Evolutionary conservation across 2,888 invertebrate genomes (phyloP).

Genomic region (Caenorhabditis sp.): DNA sequence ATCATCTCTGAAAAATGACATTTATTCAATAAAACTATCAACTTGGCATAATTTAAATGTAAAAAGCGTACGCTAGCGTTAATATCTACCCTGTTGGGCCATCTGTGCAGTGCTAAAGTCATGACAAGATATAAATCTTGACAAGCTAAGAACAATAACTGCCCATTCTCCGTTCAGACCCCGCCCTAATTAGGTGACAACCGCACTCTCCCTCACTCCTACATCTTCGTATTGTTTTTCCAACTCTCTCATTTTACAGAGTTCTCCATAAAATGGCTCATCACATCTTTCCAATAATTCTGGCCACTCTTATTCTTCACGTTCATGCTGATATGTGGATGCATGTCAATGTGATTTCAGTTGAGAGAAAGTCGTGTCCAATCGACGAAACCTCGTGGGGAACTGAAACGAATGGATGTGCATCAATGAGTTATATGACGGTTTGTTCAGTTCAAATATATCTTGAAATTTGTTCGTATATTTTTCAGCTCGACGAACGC

Average conservation of each 20-base stretch:
- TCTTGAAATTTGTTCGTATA: neutral
- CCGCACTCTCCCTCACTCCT: neutral
- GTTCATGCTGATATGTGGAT: conserved; percentile 49
- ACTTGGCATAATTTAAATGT: neutral
- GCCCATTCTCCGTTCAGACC: neutral
- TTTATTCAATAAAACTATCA: too few species aligned
- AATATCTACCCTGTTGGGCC: neutral
- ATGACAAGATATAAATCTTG: conserved; percentile 30
- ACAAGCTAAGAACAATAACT: neutral
- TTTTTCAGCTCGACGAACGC: conserved; percentile 60
- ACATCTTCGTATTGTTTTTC: neutral
- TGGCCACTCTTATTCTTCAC: neutral
- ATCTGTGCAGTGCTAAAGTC: conserved; percentile 11
- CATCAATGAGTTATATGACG: conserved; percentile 61
- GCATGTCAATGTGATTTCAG: conserved; percentile 40
- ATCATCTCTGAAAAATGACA: too few species aligned
- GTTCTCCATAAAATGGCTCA: neutral
- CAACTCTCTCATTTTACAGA: conserved; percentile 14
- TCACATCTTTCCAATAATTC: neutral
- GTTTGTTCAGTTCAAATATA: conserved; percentile 20
- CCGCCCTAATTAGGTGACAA: conserved; percentile 46
- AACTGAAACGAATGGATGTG: conserved; percentile 48
- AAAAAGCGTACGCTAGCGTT: neutral
- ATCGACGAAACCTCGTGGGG: conserved; percentile 59
- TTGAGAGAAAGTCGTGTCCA: conserved; percentile 50